Conservation (phyloP, 2,888 invertebrate species). For the Caenorhabditis afra region DNA sequence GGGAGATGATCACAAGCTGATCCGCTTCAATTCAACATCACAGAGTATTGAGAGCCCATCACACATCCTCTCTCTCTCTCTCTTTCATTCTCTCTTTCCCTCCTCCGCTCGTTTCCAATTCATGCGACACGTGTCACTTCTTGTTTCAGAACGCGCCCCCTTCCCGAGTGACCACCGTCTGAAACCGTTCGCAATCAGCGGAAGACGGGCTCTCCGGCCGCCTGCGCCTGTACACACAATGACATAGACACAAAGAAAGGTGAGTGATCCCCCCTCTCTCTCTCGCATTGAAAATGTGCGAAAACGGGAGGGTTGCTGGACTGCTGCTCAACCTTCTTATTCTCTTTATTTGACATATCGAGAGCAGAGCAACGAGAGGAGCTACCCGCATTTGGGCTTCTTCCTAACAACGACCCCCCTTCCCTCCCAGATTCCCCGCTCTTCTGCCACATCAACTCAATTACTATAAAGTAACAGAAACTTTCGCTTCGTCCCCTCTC, state of each 20-base stretch:
- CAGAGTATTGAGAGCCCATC: too few species aligned
- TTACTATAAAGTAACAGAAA: slow-evolving; percentile 57
- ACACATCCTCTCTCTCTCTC: too few species aligned
- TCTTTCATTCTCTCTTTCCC: too few species aligned
- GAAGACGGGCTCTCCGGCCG: slow-evolving; percentile 30
- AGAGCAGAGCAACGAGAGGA: slow-evolving; percentile 17
- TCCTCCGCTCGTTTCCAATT: background rate
- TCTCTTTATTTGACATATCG: slow-evolving; percentile 57
- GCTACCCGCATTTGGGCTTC: slow-evolving; percentile 21
- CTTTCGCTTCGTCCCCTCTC: too few species aligned
- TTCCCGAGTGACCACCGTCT: slow-evolving; percentile 13
- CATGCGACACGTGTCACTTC: too few species aligned
- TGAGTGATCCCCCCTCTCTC: slow-evolving; percentile 42
- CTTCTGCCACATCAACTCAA: slow-evolving; percentile 55
- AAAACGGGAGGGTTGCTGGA: slow-evolving; percentile 24
- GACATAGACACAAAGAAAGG: slow-evolving; percentile 56
- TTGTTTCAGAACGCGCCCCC: background rate
- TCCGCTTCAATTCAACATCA: too few species aligned
- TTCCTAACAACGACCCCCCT: background rate
- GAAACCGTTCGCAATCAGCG: slow-evolving; percentile 40
- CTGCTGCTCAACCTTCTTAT: slow-evolving; percentile 45
- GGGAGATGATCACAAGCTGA: too few species aligned
- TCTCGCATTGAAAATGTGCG: slow-evolving; percentile 43
- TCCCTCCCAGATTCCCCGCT: background rate
- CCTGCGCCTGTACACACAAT: slow-evolving; percentile 55